phyloP scores from a whole-genome alignment of 2,113 vertebrate genomes.

The Elaphurus davidianus region DNA sequence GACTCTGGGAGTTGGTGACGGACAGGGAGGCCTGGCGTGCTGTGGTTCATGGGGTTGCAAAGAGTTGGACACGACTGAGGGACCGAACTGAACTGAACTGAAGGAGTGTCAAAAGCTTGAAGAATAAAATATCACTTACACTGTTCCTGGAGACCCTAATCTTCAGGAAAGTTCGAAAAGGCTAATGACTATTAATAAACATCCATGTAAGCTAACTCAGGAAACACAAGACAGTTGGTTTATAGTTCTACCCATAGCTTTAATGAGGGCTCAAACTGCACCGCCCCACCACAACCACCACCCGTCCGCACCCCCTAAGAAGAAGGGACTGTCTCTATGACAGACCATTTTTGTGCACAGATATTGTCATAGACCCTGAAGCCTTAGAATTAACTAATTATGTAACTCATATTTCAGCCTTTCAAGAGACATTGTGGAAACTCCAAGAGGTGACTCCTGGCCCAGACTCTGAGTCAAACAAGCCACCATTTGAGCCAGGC shows the following conservation, averaged over 20 bases:
- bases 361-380: not conserved
- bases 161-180: not conserved
- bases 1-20: too few species aligned
- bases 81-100: too few species aligned
- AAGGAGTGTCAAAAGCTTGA: not conserved
- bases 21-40: too few species aligned
- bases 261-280: not conserved
- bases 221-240: not conserved
- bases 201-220: not conserved
- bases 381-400: not conserved
- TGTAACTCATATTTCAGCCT: not conserved
- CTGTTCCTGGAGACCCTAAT: not conserved
- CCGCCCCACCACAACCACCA: too few species aligned
- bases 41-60: too few species aligned
- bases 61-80: too few species aligned
- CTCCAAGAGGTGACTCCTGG: not conserved
- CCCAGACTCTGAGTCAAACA: not conserved
- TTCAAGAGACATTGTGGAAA: not conserved
- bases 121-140: not conserved
- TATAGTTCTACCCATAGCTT: not conserved
- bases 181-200: not conserved
- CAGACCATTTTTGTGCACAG: not conserved
- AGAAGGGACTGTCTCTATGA: not conserved
- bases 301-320: too few species aligned
- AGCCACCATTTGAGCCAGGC: not conserved